phyloP scores from a whole-genome alignment of 1,140 invertebrate species.

The Asbolus verrucosus region DNA sequence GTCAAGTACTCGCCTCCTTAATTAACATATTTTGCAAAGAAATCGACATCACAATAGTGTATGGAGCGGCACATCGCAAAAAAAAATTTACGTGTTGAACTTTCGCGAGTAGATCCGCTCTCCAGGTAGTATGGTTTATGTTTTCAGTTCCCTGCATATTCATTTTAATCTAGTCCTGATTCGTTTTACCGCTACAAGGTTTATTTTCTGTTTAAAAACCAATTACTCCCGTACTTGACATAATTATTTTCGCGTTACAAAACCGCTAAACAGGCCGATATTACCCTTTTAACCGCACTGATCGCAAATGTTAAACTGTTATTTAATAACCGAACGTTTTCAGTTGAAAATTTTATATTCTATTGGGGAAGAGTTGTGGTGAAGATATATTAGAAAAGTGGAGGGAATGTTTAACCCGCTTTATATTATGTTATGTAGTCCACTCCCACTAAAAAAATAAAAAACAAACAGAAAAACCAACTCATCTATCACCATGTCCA shows the following conservation, averaged over 20 bases:
- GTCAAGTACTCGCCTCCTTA: conserved; percentile 24
- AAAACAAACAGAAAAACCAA: conserved; percentile 14
- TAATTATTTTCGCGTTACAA: conserved; percentile 38
- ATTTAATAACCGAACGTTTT: conserved; percentile 6
- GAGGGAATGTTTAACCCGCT: not conserved
- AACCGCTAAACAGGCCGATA: conserved; percentile 16
- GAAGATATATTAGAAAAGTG: no score
- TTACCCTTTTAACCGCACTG: conserved; percentile 2
- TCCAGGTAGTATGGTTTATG: conserved; percentile 20
- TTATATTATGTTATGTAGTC: conserved; percentile 9
- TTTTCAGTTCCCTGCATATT: conserved; percentile 10
- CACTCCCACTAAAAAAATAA: conserved; percentile 1
- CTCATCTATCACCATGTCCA: conserved; percentile 28
- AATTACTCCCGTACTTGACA: conserved; percentile 14
- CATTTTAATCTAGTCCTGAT: conserved; percentile 9
- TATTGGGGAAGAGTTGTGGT: no score
- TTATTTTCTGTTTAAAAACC: conserved; percentile 30
- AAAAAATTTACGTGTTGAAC: no score
- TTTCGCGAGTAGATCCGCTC: no score
- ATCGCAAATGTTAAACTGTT: conserved; percentile 33
- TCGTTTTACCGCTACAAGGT: conserved; percentile 21
- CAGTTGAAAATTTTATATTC: no score
- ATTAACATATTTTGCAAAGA: no score
- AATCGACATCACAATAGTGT: no score
- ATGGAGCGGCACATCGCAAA: no score